These are phyloP conservation scores for Steinernema hermaphroditum DNA, from an alignment of 2,888 invertebrate species.

Conservation along the genomic window DNA sequence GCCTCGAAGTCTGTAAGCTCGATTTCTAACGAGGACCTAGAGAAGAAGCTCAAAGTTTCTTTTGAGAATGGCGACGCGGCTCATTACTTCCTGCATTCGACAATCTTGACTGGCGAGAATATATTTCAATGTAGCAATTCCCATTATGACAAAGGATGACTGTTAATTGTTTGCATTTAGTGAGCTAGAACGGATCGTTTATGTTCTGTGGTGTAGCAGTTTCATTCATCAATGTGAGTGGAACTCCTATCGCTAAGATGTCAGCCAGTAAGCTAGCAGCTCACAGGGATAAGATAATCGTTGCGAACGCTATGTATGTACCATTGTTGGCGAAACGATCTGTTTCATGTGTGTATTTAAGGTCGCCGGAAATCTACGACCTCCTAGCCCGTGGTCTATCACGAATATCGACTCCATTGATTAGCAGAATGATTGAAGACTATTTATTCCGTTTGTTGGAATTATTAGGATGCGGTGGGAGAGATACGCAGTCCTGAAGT, in stretches of 20 bases:
- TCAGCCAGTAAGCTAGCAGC: neutral
- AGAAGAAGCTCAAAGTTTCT: neutral
- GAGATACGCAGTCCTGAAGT: no score
- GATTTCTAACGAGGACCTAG: neutral
- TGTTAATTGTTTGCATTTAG: neutral
- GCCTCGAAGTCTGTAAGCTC: neutral
- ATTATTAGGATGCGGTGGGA: no score
- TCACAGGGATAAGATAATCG: neutral
- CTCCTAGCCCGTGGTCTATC: neutral
- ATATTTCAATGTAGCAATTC: neutral
- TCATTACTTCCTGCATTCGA: slow-evolving; percentile 6
- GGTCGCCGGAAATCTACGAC: neutral
- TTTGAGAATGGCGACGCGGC: neutral
- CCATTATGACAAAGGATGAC: no score
- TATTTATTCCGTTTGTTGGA: no score
- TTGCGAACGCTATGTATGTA: neutral
- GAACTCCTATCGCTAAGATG: neutral
- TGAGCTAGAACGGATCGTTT: neutral
- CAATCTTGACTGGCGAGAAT: no score
- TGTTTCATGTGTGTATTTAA: neutral
- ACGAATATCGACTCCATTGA: slow-evolving; percentile 15
- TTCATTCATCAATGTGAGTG: slow-evolving; percentile 6
- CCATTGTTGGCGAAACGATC: neutral
- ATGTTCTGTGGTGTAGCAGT: neutral
- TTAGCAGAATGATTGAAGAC: neutral